These are phyloP conservation scores for Saccostrea glomerata DNA, from an alignment of 1,140 invertebrate genomes.

Conservation along the genomic window DNA sequence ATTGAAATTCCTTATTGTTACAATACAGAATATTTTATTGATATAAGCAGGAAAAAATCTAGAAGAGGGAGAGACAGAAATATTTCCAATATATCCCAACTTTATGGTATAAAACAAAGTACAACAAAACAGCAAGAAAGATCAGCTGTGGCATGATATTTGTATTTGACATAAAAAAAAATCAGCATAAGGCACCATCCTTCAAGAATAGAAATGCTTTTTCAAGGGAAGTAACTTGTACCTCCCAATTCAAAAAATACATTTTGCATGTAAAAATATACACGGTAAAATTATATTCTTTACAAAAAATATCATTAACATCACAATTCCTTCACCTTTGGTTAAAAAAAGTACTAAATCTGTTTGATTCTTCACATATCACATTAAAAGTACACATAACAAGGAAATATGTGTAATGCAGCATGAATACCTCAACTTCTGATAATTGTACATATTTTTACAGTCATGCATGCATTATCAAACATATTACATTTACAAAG, in stretches of 20 bases:
- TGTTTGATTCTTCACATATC: conserved; percentile 2
- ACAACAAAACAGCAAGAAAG: background rate
- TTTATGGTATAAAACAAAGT: too few species aligned
- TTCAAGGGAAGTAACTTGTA: background rate
- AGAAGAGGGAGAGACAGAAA: too few species aligned
- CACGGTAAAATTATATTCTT: background rate
- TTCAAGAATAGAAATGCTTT: background rate
- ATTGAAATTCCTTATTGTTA: too few species aligned
- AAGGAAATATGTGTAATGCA: too few species aligned
- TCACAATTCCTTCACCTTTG: background rate
- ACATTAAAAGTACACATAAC: background rate
- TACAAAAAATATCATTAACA: background rate
- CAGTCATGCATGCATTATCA: too few species aligned
- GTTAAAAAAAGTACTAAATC: background rate
- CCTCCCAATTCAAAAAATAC: background rate
- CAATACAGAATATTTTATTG: too few species aligned
- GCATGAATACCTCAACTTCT: too few species aligned
- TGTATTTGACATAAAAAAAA: background rate
- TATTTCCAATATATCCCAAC: too few species aligned
- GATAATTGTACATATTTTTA: too few species aligned
- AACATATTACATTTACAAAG: too few species aligned
- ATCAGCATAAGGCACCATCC: background rate
- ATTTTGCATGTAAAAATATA: background rate
- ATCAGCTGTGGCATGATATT: background rate
- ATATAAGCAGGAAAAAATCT: too few species aligned